These are phyloP conservation scores for Tetheella fluctuosa DNA, from an alignment of 2,888 invertebrate genomes.

Conservation along the genomic window DNA sequence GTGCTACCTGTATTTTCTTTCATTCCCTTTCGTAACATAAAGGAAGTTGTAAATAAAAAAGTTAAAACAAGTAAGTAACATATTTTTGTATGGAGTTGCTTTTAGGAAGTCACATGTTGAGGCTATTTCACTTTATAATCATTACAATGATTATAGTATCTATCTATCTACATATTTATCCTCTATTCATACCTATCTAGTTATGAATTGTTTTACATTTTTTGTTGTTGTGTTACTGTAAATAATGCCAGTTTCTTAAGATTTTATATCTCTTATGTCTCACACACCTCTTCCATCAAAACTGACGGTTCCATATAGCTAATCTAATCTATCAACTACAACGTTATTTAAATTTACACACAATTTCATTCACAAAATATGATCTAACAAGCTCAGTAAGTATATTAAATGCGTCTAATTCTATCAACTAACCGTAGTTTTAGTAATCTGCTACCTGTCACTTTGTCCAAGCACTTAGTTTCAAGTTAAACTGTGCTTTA, in stretches of 20 bases:
- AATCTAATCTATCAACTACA: not conserved
- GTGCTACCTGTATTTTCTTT: slow-evolving; percentile 10
- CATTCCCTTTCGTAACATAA: not conserved
- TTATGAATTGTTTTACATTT: too few species aligned
- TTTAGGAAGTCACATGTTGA: not conserved
- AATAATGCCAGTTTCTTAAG: too few species aligned
- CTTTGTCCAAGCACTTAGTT: slow-evolving; percentile 82
- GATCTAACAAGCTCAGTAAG: slow-evolving; percentile 26
- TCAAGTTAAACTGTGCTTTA: slow-evolving; percentile 76
- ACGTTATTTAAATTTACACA: slow-evolving; percentile 37
- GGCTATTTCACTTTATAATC: not conserved
- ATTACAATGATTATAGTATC: too few species aligned
- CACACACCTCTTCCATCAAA: not conserved
- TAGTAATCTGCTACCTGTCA: slow-evolving; percentile 62
- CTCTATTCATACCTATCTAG: too few species aligned
- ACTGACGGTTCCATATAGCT: not conserved
- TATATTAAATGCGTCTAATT: slow-evolving; percentile 32
- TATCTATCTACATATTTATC: too few species aligned
- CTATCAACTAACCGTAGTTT: slow-evolving; percentile 38
- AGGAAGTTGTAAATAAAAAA: not conserved
- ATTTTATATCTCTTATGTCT: too few species aligned
- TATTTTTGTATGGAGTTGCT: not conserved
- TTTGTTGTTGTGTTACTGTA: too few species aligned
- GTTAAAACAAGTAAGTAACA: not conserved
- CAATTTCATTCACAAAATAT: slow-evolving; percentile 23